phyloP scores from a whole-genome alignment of 2,888 invertebrate genomes.

The Eupithecia dodoneata region DNA sequence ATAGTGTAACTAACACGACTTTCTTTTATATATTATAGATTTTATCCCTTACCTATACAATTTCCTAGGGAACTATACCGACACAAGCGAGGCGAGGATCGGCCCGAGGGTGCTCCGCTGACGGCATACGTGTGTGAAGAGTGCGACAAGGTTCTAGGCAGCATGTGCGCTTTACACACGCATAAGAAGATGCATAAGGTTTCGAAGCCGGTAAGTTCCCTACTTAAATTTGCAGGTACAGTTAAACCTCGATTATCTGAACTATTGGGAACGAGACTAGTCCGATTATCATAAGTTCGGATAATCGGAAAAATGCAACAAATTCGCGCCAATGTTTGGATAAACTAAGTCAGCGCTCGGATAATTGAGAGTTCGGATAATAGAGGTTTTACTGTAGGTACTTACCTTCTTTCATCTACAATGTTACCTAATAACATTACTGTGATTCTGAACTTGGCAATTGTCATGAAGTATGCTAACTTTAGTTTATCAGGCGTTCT shows the following conservation, averaged over 20 bases:
- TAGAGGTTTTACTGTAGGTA: too few relatives aligned
- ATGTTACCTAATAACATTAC: too few relatives aligned
- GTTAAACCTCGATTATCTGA: too few relatives aligned
- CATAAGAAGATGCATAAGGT: constrained; percentile 84
- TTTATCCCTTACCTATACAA: neutral
- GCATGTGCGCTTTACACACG: constrained; percentile 79
- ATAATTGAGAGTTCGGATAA: too few relatives aligned
- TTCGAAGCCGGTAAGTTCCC: constrained; percentile 76
- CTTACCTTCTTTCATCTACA: too few relatives aligned
- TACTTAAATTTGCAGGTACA: neutral
- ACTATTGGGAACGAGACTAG: too few relatives aligned
- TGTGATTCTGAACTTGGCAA: neutral
- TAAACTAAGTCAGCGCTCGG: too few relatives aligned
- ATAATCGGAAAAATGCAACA: too few relatives aligned
- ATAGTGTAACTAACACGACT: too few relatives aligned
- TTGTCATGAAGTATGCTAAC: neutral
- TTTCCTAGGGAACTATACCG: constrained; percentile 69
- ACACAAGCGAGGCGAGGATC: constrained; percentile 77
- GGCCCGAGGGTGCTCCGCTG: constrained; percentile 70
- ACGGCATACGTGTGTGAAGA: constrained; percentile 83
- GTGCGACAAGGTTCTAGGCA: constrained; percentile 84
- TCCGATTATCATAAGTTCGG: too few relatives aligned
- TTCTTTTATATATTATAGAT: neutral
- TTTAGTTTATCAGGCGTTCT: neutral
- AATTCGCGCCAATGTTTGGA: too few relatives aligned